Conservation (phyloP, 2,113 vertebrate species). For the Eptesicus fuscus region DNA sequence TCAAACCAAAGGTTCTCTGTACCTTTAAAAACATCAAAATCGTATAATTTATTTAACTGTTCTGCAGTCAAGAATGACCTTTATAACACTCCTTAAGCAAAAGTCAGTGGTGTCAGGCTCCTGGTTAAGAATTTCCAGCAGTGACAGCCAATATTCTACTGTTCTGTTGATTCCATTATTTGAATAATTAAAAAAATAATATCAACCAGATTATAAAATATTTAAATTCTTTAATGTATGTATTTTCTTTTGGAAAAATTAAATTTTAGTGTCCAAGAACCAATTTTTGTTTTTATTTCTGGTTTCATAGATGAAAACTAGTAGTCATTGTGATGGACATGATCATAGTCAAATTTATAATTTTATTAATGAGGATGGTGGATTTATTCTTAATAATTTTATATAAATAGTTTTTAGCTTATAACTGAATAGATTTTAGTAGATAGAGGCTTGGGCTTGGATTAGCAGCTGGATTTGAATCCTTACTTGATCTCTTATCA, state of each 20-base stretch:
- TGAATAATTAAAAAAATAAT: not conserved
- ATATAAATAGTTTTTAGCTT: not conserved
- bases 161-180: not conserved
- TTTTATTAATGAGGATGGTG: not conserved
- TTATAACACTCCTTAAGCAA: conserved; percentile 14
- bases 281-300: not conserved
- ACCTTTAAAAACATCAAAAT: not conserved
- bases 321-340: not conserved
- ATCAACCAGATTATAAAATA: not conserved
- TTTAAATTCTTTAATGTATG: not conserved
- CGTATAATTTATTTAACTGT: conserved; percentile 50
- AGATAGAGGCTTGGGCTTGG: not conserved
- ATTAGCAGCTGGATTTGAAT: not conserved
- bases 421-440: not conserved
- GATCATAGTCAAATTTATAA: not conserved
- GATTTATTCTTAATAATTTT: not conserved
- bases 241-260: not conserved
- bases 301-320: not conserved
- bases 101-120: not conserved
- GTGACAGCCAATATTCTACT: not conserved
- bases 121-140: conserved; percentile 6
- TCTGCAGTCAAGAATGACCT: conserved; percentile 13
- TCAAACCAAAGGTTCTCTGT: not conserved
- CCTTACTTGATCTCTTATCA: not conserved
- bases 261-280: not conserved